Evolutionary conservation across 2,113 vertebrate species (phyloP).

Genomic region (Colossoma macropomum): DNA sequence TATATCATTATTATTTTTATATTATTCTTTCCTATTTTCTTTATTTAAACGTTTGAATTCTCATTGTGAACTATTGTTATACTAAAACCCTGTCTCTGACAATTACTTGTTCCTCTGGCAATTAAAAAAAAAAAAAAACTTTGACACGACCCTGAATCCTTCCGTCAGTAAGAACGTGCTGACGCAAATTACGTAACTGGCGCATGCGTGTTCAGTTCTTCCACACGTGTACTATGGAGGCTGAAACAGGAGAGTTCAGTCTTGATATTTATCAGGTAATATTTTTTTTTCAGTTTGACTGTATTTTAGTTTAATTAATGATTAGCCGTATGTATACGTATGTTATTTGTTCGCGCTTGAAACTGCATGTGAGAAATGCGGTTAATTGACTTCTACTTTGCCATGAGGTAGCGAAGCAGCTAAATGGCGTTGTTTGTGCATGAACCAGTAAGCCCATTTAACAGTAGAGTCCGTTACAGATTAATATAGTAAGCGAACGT

Average conservation of each 20-base stretch:
- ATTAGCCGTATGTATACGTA: background rate
- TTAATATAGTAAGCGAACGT: no score
- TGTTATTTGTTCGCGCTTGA: background rate
- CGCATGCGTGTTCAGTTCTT: background rate
- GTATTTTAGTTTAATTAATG: background rate
- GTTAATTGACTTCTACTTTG: background rate
- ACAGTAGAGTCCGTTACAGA: no score
- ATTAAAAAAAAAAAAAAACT: no score
- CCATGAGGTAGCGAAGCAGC: background rate
- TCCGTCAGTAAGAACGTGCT: background rate
- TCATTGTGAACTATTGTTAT: no score
- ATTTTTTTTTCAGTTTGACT: background rate
- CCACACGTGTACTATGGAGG: conserved; percentile 4
- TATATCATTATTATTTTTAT: no score
- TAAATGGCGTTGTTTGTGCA: background rate
- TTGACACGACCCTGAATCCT: no score
- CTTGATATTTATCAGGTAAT: background rate
- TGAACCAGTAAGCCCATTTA: background rate
- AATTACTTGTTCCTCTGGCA: no score
- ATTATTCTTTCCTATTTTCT: no score
- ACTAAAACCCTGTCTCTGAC: no score
- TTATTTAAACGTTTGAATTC: no score
- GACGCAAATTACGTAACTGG: background rate
- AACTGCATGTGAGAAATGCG: background rate
- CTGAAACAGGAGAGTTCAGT: background rate